Conservation (phyloP, 1,140 invertebrate species). For the Nixonia krombeini region DNA sequence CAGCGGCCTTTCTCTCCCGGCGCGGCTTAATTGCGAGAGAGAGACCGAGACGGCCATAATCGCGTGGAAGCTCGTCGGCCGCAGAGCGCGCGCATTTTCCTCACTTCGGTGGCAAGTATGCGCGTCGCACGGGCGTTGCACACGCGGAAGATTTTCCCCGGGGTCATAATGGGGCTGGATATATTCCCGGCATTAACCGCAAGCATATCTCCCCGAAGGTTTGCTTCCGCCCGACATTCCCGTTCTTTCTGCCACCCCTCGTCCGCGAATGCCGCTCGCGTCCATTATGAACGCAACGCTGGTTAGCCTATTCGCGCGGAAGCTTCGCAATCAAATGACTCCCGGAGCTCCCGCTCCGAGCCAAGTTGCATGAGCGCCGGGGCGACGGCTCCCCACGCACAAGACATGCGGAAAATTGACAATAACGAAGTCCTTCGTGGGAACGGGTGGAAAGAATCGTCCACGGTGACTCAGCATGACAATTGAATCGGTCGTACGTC, state of each 20-base stretch:
- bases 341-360: slow-evolving; percentile 28
- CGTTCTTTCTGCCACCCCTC: slow-evolving; percentile 33
- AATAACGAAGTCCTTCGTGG: slow-evolving; percentile 9
- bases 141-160: not conserved
- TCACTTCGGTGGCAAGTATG: not conserved
- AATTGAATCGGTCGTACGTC: slow-evolving; percentile 1
- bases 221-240: too few species aligned
- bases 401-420: slow-evolving; percentile 43
- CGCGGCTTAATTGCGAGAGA: not conserved
- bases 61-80: too few species aligned
- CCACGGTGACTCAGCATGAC: not conserved
- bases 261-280: too few species aligned
- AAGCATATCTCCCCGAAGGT: slow-evolving; percentile 42
- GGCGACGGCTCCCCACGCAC: slow-evolving; percentile 21
- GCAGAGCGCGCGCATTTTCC: not conserved
- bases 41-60: not conserved
- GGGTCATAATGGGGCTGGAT: slow-evolving; percentile 24
- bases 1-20: not conserved
- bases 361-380: slow-evolving; percentile 13
- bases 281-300: slow-evolving; percentile 48
- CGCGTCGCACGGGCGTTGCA: not conserved
- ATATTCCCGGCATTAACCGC: slow-evolving; percentile 47
- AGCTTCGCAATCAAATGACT: slow-evolving; percentile 48
- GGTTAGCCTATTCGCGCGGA: slow-evolving; percentile 42
- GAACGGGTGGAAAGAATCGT: not conserved